phyloP scores from a whole-genome alignment of 1,140 invertebrate species.

The Orussus abietinus region DNA sequence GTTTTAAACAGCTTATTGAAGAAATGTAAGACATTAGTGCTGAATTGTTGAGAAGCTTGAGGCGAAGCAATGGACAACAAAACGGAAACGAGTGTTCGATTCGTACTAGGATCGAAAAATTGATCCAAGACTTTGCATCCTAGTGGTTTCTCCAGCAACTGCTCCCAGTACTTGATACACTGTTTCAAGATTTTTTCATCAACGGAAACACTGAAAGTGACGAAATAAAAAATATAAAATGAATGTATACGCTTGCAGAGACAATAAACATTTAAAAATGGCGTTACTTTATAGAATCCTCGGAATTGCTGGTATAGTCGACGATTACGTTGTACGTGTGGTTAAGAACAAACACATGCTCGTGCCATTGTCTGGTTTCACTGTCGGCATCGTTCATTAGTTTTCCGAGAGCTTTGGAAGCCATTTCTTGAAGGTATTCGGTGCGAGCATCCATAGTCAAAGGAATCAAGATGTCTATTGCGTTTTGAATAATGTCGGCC shows the following conservation, averaged over 20 bases:
- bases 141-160: slow-evolving; percentile 72
- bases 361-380: slow-evolving; percentile 60
- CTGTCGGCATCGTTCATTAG: slow-evolving; percentile 61
- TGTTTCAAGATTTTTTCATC: slow-evolving; percentile 68
- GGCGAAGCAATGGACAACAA: slow-evolving; percentile 69
- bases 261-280: slow-evolving; percentile 7
- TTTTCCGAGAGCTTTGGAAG: slow-evolving; percentile 58
- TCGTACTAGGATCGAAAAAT: slow-evolving; percentile 66
- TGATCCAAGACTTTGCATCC: slow-evolving; percentile 77
- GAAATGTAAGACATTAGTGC: slow-evolving; percentile 74
- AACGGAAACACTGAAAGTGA: slow-evolving; percentile 51
- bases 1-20: slow-evolving; percentile 75
- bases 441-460: slow-evolving; percentile 72
- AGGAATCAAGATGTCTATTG: slow-evolving; percentile 63
- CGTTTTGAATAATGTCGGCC: slow-evolving; percentile 47
- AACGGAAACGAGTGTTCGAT: slow-evolving; percentile 66
- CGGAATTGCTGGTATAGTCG: slow-evolving; percentile 53
- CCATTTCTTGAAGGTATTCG: slow-evolving; percentile 64
- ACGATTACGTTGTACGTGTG: slow-evolving; percentile 68
- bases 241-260: neutral
- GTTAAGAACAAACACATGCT: slow-evolving; percentile 63
- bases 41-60: slow-evolving; percentile 67
- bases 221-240: neutral
- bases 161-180: slow-evolving; percentile 78
- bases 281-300: slow-evolving; percentile 31